phyloP scores from a whole-genome alignment of 2,888 invertebrate species.

The Drosophila sordidula region DNA sequence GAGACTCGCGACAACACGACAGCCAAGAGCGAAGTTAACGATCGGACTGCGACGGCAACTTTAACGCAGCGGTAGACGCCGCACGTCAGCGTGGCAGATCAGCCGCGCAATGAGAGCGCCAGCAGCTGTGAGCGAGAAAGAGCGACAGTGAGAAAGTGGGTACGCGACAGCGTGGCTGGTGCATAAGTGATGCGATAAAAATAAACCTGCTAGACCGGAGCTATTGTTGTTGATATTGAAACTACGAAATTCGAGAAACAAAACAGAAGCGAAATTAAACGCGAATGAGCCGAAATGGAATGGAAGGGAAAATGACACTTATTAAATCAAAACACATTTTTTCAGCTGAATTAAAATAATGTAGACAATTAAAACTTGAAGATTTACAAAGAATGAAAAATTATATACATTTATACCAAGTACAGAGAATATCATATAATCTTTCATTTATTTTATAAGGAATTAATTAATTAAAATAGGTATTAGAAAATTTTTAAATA shows the following conservation, averaged over 20 bases:
- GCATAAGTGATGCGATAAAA: slow-evolving; percentile 6
- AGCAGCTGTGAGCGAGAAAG: slow-evolving; percentile 11
- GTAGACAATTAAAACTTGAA: background rate
- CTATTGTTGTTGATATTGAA: slow-evolving; percentile 32
- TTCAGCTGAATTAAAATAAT: background rate
- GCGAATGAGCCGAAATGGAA: slow-evolving; percentile 3
- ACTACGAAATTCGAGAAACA: slow-evolving; percentile 28
- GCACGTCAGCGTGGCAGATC: slow-evolving; percentile 27
- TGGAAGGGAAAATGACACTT: background rate
- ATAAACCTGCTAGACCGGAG: slow-evolving; percentile 58
- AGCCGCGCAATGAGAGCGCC: slow-evolving; percentile 6
- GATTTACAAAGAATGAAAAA: no score
- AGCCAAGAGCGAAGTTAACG: slow-evolving; percentile 41
- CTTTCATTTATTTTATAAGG: no score
- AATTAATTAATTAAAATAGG: no score
- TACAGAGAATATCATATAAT: no score
- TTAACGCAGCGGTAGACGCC: slow-evolving; percentile 4
- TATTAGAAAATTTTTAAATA: no score
- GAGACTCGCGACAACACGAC: slow-evolving; percentile 14
- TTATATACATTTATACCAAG: no score
- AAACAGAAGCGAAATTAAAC: slow-evolving; percentile 33
- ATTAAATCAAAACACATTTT: no score
- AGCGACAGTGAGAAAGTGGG: slow-evolving; percentile 1
- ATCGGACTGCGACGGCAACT: slow-evolving; percentile 40
- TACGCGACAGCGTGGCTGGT: slow-evolving; percentile 4